Evolutionary conservation across 2,113 vertebrate genomes (phyloP).

Genomic region (Gavialis gangeticus): DNA sequence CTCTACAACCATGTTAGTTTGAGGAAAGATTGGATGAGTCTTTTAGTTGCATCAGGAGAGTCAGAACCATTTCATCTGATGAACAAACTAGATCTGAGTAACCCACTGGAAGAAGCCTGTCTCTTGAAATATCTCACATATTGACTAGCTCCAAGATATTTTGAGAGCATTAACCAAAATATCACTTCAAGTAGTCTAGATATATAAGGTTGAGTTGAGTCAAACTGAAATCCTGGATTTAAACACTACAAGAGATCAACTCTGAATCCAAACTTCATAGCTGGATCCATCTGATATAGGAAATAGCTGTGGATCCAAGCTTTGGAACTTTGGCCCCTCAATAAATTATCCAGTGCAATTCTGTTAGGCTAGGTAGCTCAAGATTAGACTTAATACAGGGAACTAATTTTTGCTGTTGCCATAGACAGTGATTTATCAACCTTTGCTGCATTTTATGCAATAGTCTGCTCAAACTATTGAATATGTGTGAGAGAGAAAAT

Average conservation of each 20-base stretch:
- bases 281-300: neutral
- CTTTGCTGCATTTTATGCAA: neutral
- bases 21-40: conserved; percentile 11
- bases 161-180: neutral
- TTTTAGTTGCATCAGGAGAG: conserved; percentile 6
- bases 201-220: neutral
- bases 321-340: neutral
- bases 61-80: neutral
- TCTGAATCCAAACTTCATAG: neutral
- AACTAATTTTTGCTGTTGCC: neutral
- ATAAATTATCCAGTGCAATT: neutral
- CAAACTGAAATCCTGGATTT: neutral
- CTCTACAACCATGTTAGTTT: neutral
- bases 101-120: neutral
- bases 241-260: neutral
- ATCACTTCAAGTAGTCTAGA: neutral
- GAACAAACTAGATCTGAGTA: neutral
- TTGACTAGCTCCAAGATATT: neutral
- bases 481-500: neutral
- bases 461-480: neutral
- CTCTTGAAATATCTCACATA: neutral
- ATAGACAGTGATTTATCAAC: neutral
- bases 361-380: neutral
- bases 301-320: neutral
- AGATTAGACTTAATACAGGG: neutral